A percentile compares a stretch with the other conserved stretches of the same genome.
phyloP scores from a whole-genome alignment of 2,113 vertebrate species.

The Megaleporinus macrocephalus region DNA sequence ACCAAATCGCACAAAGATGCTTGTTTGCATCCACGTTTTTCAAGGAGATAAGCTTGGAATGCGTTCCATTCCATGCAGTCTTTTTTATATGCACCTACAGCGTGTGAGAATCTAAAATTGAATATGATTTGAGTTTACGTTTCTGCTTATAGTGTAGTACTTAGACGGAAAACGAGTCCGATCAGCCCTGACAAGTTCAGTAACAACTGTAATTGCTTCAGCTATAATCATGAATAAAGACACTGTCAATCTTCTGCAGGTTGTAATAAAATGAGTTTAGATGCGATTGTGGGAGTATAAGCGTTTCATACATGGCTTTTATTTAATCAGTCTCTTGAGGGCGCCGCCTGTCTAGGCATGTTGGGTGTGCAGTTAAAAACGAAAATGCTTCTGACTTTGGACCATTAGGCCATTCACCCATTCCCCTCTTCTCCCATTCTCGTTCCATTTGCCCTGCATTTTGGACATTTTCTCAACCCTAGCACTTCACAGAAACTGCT shows the following conservation, averaged over 20 bases:
- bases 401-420: constrained; percentile 71
- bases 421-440: constrained; percentile 66
- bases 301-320: constrained; percentile 15
- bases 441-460: constrained; percentile 76
- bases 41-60: background rate
- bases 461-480: constrained; percentile 73
- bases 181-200: constrained; percentile 43
- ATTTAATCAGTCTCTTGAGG: constrained; percentile 49
- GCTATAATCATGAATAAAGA: constrained; percentile 36
- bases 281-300: constrained; percentile 37
- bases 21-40: background rate
- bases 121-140: constrained; percentile 33
- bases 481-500: constrained; percentile 76
- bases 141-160: background rate
- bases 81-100: background rate
- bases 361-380: constrained; percentile 67
- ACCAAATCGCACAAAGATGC: too few species aligned
- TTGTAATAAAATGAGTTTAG: constrained; percentile 45
- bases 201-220: constrained; percentile 36
- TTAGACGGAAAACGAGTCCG: constrained; percentile 34
- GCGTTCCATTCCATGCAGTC: background rate
- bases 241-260: constrained; percentile 29
- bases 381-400: constrained; percentile 76
- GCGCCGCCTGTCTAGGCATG: constrained; percentile 48
- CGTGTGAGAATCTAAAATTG: background rate